Evolutionary conservation across 2,113 vertebrate genomes (phyloP).

Genomic region (Urocitellus parryii): DNA sequence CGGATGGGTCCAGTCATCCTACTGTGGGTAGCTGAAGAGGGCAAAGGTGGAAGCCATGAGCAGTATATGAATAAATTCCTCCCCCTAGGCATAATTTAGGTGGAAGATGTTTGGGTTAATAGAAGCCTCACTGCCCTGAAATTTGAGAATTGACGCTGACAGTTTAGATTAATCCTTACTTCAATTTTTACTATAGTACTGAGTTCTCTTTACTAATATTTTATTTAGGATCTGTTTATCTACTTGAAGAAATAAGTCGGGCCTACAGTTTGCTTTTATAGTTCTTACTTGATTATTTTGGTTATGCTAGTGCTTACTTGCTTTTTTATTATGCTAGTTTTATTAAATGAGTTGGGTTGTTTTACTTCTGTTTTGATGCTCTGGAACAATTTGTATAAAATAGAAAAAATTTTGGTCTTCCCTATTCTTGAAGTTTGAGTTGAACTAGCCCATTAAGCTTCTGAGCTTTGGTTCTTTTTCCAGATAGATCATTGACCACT

Average conservation of each 20-base stretch:
- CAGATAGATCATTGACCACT: not conserved
- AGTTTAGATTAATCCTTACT: not conserved
- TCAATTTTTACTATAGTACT: not conserved
- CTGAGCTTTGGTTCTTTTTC: not conserved
- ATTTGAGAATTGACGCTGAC: not conserved
- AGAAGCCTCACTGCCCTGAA: not conserved
- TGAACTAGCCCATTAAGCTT: not conserved
- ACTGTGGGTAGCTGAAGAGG: not conserved
- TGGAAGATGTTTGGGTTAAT: not conserved
- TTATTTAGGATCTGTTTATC: conserved; percentile 6
- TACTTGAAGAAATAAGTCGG: not conserved
- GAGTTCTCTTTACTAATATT: not conserved
- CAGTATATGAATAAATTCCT: not conserved
- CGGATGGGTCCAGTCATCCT: not conserved
- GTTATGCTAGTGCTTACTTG: not conserved
- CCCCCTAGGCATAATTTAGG: not conserved
- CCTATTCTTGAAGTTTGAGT: not conserved
- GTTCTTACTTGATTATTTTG: too few species aligned
- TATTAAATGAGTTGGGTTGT: not conserved
- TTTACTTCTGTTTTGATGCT: not conserved
- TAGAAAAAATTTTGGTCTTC: not conserved
- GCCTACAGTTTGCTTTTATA: not conserved
- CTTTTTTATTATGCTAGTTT: conserved; percentile 32
- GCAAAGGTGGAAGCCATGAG: not conserved
- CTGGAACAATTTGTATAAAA: not conserved